A percentile compares a stretch with the other conserved stretches of the same genome.
phyloP scores from a whole-genome alignment of 2,888 invertebrate species.

The Zeuzera pyrina region DNA sequence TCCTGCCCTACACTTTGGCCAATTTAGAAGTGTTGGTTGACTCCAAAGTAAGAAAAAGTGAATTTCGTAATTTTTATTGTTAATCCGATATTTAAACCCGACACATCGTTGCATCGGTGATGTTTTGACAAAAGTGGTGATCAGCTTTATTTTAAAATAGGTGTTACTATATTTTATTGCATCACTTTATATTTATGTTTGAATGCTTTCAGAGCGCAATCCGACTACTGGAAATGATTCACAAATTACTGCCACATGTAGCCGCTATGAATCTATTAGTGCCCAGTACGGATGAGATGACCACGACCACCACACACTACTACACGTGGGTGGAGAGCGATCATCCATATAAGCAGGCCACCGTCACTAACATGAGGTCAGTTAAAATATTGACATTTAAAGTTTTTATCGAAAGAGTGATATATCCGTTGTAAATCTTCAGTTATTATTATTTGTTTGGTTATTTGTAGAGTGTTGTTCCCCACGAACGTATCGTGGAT shows the following conservation, averaged over 20 bases:
- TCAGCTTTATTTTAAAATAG: no score
- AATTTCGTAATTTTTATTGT: slow-evolving; percentile 4
- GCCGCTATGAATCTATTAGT: slow-evolving; percentile 84
- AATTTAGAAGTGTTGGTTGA: slow-evolving; percentile 88
- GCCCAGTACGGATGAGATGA: slow-evolving; percentile 35
- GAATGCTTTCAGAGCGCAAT: slow-evolving; percentile 80
- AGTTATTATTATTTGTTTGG: no score
- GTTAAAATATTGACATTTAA: neutral
- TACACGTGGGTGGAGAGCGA: slow-evolving; percentile 96
- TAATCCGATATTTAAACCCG: no score
- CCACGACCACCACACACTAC: slow-evolving; percentile 84
- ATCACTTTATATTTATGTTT: no score
- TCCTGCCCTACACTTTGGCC: slow-evolving; percentile 88
- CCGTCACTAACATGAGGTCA: slow-evolving; percentile 87
- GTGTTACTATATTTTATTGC: no score
- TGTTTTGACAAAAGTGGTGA: no score
- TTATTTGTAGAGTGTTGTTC: slow-evolving; percentile 81
- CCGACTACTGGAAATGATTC: slow-evolving; percentile 87
- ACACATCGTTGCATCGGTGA: slow-evolving; percentile 3
- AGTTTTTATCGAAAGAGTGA: no score
- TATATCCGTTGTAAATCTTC: no score
- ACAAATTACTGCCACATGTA: slow-evolving; percentile 91
- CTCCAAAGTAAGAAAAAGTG: slow-evolving; percentile 75
- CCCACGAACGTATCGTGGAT: slow-evolving; percentile 92
- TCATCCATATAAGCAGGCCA: slow-evolving; percentile 94